Base-by-base conservation (phyloP, 1,140 invertebrate genomes). In the Homalodisca vitripennis region DNA sequence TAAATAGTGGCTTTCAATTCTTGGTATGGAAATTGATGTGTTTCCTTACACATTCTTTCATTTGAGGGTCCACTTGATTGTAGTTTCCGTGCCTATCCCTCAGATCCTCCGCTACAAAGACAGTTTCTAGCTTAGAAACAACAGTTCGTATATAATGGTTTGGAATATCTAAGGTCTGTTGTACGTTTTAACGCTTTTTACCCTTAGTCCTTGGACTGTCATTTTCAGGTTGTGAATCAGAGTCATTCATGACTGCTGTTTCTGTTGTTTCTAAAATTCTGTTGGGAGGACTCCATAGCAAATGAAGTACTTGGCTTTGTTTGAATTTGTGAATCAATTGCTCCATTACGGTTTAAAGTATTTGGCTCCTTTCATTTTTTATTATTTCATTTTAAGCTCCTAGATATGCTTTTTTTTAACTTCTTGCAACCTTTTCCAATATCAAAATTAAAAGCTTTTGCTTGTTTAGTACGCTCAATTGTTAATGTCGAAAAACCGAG, bases 1-100 rank as follows among this genome's bases (percentile, higher is more conserved):
- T 0, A 47, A 41, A 62, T 74, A 73, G 34, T 74, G 73, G 48
- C 65, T 71, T 66, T 72, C 73, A 27, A 74, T 71, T 60, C 66
- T 62, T 13, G 60, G 57, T 20, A 73, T 71, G 41, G 66, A n/a
- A 69, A 26, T 71, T 48, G 62, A 74, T 74, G 63, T 74, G 71
- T 26, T 55, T 24, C 66, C 20, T 47, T 1, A 73, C 67, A 51
- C 62, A 22, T 22, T 69, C 53, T 65, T 41, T 69, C 34, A 71
- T 47, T 10, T 67, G 29, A 62, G 27, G 26, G 34, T 68, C 31
- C 14, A 69, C 2, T 60, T 22, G 34, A 22, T 62, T 27, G 41
- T 71, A 66, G 14, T 69, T 67, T 29, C 66, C 67, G 66, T 73
- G 69, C 65, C 68, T 70, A 63, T 66, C 70, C 10, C 70, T 63